A percentile compares a stretch with the other conserved stretches of the same genome.
Evolutionary conservation across 2,888 invertebrate genomes (phyloP).

Genomic region (Drosophila prolongata): DNA sequence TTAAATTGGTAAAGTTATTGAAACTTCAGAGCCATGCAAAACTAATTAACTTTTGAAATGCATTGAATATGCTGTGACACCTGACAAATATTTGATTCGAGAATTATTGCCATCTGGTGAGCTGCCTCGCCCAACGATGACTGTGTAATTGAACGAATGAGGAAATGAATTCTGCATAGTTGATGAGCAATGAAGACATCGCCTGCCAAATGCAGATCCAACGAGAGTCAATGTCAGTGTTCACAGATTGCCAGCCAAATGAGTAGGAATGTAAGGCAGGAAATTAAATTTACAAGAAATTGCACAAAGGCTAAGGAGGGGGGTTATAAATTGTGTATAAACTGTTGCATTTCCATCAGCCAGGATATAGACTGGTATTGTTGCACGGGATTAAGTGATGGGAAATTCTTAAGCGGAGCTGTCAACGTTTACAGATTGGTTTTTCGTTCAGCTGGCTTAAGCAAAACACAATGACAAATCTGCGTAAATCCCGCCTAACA

Average conservation of each 20-base stretch:
- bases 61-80: constrained; percentile 16
- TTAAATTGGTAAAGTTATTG: background rate
- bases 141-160: constrained; percentile 53
- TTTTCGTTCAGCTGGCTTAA: constrained; percentile 4
- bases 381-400: constrained; percentile 16
- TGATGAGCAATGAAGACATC: no score
- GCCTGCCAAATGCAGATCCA: constrained; percentile 41
- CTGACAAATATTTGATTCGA: constrained; percentile 33
- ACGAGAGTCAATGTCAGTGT: constrained; percentile 22
- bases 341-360: constrained; percentile 51
- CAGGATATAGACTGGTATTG: constrained; percentile 12
- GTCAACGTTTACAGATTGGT: constrained; percentile 35
- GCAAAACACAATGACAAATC: constrained; percentile 20
- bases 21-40: constrained; percentile 31
- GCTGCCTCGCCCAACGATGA: background rate
- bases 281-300: constrained; percentile 75
- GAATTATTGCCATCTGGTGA: constrained; percentile 19
- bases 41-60: constrained; percentile 57
- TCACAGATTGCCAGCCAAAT: constrained; percentile 28
- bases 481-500: constrained; percentile 6
- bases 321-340: constrained; percentile 1
- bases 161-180: constrained; percentile 70
- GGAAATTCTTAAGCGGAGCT: constrained; percentile 17
- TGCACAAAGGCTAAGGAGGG: constrained; percentile 46
- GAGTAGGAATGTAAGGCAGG: constrained; percentile 64